Base-by-base conservation (phyloP, 2,888 invertebrate genomes). In the Anthophora plumipes region DNA sequence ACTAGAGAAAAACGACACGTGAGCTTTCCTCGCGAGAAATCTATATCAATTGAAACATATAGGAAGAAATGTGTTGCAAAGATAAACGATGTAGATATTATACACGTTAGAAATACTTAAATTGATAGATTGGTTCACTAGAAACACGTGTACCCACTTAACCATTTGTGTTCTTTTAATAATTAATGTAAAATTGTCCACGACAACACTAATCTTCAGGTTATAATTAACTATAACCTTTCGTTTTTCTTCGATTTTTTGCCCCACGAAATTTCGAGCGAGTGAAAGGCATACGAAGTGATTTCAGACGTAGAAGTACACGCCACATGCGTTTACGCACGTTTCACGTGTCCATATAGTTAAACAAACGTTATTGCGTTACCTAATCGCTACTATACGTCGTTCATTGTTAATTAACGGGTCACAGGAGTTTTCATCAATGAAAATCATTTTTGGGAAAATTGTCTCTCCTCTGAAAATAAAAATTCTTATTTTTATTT, bases 221-320 rank as follows among this genome's bases (percentile, higher is more conserved):
- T 25, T 5, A 4, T n/a, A 64, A 64, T 72, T 67, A 71, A 7
- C 14, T 39, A 4, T 7, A 60, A 68, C 46, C 14, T n/a, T 25
- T 55, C 17, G n/a, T 66, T 57, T 39, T 54, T 57, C 52, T 39
- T 37, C 12, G n/a, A 63, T 46, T 39, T 80, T 50, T 75, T 68
- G 43, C 52, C 8, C n/a, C n/a, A 20, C 60, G 55, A 60, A 52
- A 68, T 63, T 63, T 67, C 50, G 17, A 46, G 39, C 14, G 43
- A 82, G 73, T 82, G 82, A 82, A 82, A 82, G 82, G 73, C 69
- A 66, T 17, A 31, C 31, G 17, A 37, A 20, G 52, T 43, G 69
- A 71, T 71, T 68, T 81, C 20, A n/a, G 17, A 37, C 50, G 60
- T 46, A 14, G 31, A 31, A 11, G n/a, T 17, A 57, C 59, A 61